A percentile compares a stretch with the other conserved stretches of the same genome.
These are phyloP conservation scores for Proales similis DNA, from an alignment of 1,140 invertebrate genomes.

Conservation along the genomic window DNA sequence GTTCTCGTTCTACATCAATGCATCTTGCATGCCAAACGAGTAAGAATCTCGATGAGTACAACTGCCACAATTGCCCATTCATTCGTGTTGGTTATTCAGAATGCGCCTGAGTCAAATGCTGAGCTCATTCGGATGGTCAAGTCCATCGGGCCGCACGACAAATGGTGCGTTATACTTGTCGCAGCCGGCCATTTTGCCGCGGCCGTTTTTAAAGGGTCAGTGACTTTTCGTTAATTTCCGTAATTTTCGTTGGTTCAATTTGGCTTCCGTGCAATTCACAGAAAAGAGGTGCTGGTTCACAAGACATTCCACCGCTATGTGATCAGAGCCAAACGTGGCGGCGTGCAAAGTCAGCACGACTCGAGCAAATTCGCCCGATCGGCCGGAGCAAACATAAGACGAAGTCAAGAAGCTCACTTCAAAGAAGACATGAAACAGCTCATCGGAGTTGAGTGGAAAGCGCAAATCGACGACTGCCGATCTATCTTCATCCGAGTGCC, in stretches of 20 bases:
- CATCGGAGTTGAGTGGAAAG: constrained; percentile 14
- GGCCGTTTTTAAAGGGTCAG: constrained; percentile 65
- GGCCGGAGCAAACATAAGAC: constrained; percentile 69
- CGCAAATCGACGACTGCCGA: constrained; percentile 57
- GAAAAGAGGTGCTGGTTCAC: constrained; percentile 61
- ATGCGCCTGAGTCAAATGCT: constrained; percentile 50
- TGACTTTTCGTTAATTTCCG: neutral
- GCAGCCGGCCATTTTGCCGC: constrained; percentile 79
- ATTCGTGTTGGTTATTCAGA: too few species aligned
- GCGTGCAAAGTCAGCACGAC: constrained; percentile 66
- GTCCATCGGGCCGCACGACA: constrained; percentile 47
- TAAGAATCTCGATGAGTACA: constrained; percentile 35
- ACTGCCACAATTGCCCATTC: too few species aligned
- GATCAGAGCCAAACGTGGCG: constrained; percentile 72
- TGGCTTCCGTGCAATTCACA: constrained; percentile 42
- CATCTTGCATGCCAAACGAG: constrained; percentile 53
- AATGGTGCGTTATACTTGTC: constrained; percentile 70
- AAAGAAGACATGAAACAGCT: constrained; percentile 54
- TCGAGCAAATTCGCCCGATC: constrained; percentile 62
- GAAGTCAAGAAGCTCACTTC: constrained; percentile 58
- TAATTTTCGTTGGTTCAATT: constrained; percentile 36
- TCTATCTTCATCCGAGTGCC: constrained; percentile 72
- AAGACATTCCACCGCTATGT: constrained; percentile 82
- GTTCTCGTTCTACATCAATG: constrained; percentile 68
- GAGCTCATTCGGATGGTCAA: constrained; percentile 54